phyloP scores from a whole-genome alignment of 2,113 vertebrate genomes.

The Zeus faber region DNA sequence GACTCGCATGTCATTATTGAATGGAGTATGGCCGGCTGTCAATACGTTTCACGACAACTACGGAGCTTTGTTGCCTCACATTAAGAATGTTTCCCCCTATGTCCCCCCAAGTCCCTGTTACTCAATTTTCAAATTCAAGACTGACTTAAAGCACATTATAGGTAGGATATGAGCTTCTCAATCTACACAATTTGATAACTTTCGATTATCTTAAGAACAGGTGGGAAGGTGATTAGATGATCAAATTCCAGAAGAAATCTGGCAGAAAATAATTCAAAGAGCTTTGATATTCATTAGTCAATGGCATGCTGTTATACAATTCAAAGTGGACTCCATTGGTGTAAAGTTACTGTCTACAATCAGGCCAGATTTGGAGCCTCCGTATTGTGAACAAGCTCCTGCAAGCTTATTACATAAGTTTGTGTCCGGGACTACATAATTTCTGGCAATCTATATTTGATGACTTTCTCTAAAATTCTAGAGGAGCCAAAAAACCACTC shows the following conservation, averaged over 20 bases:
- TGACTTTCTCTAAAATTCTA: too few species aligned
- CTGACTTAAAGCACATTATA: conserved; percentile 2
- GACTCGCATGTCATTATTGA: too few species aligned
- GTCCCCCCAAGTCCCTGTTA: conserved; percentile 2
- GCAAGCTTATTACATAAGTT: conserved; percentile 7
- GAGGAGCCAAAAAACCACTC: too few species aligned
- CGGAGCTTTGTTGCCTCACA: background rate
- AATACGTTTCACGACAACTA: too few species aligned
- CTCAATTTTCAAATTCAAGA: conserved; percentile 1
- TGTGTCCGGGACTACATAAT: background rate
- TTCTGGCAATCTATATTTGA: conserved; percentile 5
- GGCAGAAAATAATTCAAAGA: background rate
- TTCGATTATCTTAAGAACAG: conserved; percentile 4
- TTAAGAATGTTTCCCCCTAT: background rate
- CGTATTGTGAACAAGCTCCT: conserved; percentile 10
- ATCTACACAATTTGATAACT: conserved; percentile 10
- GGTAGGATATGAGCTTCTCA: conserved; percentile 17
- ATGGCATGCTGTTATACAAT: conserved; percentile 2
- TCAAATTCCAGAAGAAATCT: conserved; percentile 16
- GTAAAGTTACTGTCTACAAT: conserved; percentile 12
- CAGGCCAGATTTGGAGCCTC: conserved; percentile 8
- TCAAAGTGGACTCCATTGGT: conserved; percentile 10
- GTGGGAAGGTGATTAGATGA: conserved; percentile 10
- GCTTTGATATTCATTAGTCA: conserved; percentile 1
- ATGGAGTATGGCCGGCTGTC: background rate